Percentiles rank a stretch among this genome's conserved stretches.
Conservation (phyloP, 2,797 vertebrate genomes). For the Cyclura pinguis region DNA sequence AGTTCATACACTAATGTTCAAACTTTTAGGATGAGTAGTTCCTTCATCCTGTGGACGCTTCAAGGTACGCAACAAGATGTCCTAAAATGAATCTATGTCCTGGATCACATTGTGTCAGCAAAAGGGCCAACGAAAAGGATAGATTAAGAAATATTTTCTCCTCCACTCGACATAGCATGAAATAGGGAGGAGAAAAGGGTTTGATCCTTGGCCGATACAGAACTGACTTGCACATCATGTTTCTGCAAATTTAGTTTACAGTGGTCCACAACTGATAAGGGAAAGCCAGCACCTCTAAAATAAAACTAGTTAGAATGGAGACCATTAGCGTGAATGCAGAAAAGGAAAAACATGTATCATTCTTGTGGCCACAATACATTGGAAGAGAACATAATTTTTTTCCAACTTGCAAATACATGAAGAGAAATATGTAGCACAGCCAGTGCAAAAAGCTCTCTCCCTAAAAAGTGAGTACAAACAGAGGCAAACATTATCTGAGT, state of each 20-base stretch:
- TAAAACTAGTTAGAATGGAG: background rate
- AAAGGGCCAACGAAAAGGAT: background rate
- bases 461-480: background rate
- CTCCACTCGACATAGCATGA: no score
- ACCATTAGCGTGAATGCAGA: background rate
- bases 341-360: background rate
- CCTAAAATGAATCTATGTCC: no score
- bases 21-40: no score
- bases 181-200: no score
- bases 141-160: background rate
- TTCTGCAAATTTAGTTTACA: background rate
- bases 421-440: background rate
- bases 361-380: background rate
- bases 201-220: no score
- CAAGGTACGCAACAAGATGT: no score
- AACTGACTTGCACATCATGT: background rate
- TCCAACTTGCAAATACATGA: background rate
- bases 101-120: background rate
- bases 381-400: background rate
- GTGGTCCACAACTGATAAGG: background rate
- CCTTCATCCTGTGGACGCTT: no score
- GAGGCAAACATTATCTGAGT: constrained; percentile 11
- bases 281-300: background rate
- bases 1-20: no score
- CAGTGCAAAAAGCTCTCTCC: background rate